phyloP scores from a whole-genome alignment of 2,888 invertebrate species.

The Phengaris alcon region DNA sequence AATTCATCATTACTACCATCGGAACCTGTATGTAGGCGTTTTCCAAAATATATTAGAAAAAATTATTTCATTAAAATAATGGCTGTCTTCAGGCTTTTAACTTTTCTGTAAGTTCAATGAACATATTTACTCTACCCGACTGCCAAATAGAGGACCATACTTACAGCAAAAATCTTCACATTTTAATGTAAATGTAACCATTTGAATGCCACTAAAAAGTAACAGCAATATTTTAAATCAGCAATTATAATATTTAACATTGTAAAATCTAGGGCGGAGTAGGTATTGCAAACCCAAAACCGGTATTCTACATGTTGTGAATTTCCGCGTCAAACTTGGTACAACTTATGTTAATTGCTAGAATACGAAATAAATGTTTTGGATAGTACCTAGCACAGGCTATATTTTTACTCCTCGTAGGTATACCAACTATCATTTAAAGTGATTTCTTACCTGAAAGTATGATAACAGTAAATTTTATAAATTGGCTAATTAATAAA shows the following conservation, averaged over 20 bases:
- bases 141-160: too few relatives aligned
- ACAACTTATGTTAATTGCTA: conserved; percentile 21
- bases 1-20: neutral
- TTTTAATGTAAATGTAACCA: too few relatives aligned
- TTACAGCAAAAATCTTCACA: too few relatives aligned
- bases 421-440: too few relatives aligned
- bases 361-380: neutral
- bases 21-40: neutral
- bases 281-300: conserved; percentile 16
- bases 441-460: neutral
- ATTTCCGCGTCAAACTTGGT: neutral
- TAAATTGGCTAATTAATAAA: neutral
- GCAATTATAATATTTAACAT: neutral
- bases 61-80: too few relatives aligned
- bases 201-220: too few relatives aligned
- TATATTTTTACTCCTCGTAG: neutral
- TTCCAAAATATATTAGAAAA: neutral
- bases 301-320: conserved; percentile 15
- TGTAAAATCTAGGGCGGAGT: conserved; percentile 18
- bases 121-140: too few relatives aligned
- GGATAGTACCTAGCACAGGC: neutral
- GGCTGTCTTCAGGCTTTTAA: too few relatives aligned
- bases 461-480: neutral
- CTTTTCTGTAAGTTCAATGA: too few relatives aligned
- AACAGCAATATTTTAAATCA: neutral